phyloP scores from a whole-genome alignment of 2,113 vertebrate species.

The Lethenteron reissneri region DNA sequence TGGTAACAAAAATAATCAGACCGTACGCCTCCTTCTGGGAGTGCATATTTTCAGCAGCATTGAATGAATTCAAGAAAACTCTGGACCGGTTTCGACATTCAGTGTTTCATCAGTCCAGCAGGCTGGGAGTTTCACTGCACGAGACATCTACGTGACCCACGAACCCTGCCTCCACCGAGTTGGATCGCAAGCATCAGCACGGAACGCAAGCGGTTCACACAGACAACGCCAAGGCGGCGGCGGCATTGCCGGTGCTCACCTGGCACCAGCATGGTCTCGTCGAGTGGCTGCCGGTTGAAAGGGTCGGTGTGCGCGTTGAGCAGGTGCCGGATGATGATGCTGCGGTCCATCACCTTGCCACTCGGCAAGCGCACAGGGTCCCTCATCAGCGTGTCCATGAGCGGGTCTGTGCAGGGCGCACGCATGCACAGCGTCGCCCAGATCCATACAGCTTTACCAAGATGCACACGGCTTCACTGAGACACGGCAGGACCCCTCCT shows the following conservation, averaged over 20 bases:
- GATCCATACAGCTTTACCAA: too few species aligned
- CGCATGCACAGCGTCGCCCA: not conserved
- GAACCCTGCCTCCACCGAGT: not conserved
- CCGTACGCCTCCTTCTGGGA: too few species aligned
- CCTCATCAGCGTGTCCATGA: slow-evolving; percentile 95
- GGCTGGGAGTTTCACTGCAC: not conserved
- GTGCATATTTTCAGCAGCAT: too few species aligned
- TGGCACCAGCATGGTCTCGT: slow-evolving; percentile 89
- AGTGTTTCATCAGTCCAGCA: too few species aligned
- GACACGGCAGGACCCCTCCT: too few species aligned
- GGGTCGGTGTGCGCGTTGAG: slow-evolving; percentile 91
- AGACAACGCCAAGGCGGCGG: not conserved
- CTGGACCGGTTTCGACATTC: too few species aligned
- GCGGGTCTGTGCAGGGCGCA: slow-evolving; percentile 37
- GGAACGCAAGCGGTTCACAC: not conserved
- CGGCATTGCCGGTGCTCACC: slow-evolving; percentile 23
- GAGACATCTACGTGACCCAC: not conserved
- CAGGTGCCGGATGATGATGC: slow-evolving; percentile 79
- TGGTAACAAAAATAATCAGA: too few species aligned
- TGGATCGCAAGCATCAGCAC: not conserved
- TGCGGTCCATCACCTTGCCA: slow-evolving; percentile 82
- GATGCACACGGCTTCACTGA: too few species aligned
- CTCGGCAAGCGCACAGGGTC: slow-evolving; percentile 86
- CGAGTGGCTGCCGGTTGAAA: slow-evolving; percentile 85
- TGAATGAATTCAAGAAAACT: not conserved